These are phyloP conservation scores for Scolanthus callimorphus DNA, from an alignment of 92 coral and sea anemone species.

Conservation along the genomic window DNA sequence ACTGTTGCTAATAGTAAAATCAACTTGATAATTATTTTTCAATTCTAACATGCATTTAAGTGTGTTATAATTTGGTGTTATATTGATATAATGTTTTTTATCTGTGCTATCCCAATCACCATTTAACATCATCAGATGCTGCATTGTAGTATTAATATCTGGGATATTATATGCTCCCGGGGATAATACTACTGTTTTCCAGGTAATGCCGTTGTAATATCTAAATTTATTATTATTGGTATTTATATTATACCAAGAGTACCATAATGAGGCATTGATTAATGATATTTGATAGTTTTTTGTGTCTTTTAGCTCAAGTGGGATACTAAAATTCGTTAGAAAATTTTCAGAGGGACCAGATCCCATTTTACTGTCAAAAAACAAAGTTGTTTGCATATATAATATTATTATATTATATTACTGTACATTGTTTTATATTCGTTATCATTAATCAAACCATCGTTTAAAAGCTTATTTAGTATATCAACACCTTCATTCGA, in stretches of 20 bases:
- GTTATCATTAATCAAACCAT: slow-evolving; percentile 7
- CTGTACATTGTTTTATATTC: slow-evolving; percentile 16
- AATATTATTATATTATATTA: slow-evolving; percentile 14
- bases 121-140: slow-evolving; percentile 1
- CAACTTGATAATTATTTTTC: slow-evolving; percentile 17
- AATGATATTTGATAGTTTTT: slow-evolving; percentile 5
- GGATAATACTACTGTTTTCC: slow-evolving; percentile 6
- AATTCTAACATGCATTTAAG: slow-evolving; percentile 3
- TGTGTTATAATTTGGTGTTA: slow-evolving; percentile 8
- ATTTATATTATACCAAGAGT: slow-evolving; percentile 21
- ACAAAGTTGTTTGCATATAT: slow-evolving; percentile 10
- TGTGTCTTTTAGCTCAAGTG: background rate
- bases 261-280: slow-evolving; percentile 18
- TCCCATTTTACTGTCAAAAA: slow-evolving; percentile 10
- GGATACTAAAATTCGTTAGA: background rate
- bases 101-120: background rate
- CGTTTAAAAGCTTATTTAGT: slow-evolving; percentile 17
- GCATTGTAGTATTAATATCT: slow-evolving; percentile 15
- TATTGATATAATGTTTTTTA: background rate
- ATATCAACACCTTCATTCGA: slow-evolving; percentile 17
- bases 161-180: slow-evolving; percentile 16
- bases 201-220: slow-evolving; percentile 19
- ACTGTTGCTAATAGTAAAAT: slow-evolving; percentile 18
- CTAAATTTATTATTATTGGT: slow-evolving; percentile 17
- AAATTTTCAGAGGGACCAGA: slow-evolving; percentile 4